These are phyloP conservation scores for Stichopus horrens DNA, from an alignment of 53 echinoderm and acorn worm genomes.

Conservation along the genomic window DNA sequence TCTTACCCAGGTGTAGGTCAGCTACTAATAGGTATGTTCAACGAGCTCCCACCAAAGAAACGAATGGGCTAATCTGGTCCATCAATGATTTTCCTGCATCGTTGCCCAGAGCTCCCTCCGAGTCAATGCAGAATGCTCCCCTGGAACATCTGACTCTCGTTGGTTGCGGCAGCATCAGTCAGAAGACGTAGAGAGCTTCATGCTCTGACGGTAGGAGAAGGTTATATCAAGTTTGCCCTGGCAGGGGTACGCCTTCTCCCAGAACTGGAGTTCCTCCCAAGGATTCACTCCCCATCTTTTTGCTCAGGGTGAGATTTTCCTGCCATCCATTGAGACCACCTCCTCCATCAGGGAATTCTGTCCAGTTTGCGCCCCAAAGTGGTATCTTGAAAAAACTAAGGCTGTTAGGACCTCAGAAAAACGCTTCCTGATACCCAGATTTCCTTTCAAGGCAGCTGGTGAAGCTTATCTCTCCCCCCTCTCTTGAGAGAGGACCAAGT, in stretches of 20 bases:
- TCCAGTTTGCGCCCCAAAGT: constrained; percentile 1
- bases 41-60: background rate
- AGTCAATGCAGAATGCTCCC: background rate
- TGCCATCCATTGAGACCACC: background rate
- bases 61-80: constrained; percentile 8
- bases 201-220: background rate
- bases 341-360: background rate
- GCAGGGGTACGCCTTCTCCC: background rate
- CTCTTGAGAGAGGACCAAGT: background rate
- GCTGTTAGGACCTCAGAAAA: no score
- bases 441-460: background rate
- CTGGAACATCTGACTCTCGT: constrained; percentile 18
- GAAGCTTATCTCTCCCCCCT: background rate
- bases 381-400: background rate
- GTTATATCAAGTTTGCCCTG: background rate
- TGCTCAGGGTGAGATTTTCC: background rate
- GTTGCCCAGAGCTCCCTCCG: background rate
- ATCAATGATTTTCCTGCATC: background rate
- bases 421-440: no score
- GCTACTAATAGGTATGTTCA: constrained; percentile 22
- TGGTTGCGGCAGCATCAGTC: background rate
- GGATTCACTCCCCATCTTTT: constrained; percentile 24
- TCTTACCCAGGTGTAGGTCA: background rate
- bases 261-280: background rate
- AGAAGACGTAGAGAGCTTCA: background rate